These are phyloP conservation scores for Petrolisthes cinctipes DNA, from an alignment of 2,888 invertebrate species.

Conservation along the genomic window DNA sequence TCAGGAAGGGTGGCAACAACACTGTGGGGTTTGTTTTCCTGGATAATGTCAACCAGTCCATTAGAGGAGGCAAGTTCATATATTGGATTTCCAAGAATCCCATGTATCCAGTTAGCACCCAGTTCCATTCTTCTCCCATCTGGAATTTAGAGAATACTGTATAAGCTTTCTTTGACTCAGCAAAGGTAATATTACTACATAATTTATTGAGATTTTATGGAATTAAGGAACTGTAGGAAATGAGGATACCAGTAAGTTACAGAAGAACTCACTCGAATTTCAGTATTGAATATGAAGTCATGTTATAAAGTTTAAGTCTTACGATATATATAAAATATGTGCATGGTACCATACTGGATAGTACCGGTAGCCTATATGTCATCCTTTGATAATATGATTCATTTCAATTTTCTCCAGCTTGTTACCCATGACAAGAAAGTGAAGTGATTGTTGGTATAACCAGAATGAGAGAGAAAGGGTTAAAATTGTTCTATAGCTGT, in stretches of 20 bases:
- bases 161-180: background rate
- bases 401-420: no score
- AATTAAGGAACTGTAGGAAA: no score
- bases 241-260: no score
- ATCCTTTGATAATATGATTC: no score
- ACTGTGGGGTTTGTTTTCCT: slow-evolving; percentile 87
- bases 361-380: no score
- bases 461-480: no score
- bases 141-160: slow-evolving; percentile 59
- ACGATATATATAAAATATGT: no score
- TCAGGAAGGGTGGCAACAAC: slow-evolving; percentile 90
- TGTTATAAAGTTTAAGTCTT: no score
- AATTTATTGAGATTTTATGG: background rate
- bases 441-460: no score
- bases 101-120: slow-evolving; percentile 73
- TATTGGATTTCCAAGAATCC: slow-evolving; percentile 72
- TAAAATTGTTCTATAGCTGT: no score
- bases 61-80: slow-evolving; percentile 71
- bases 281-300: background rate
- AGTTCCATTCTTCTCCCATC: slow-evolving; percentile 70
- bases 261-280: background rate
- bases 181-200: background rate
- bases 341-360: no score
- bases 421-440: no score
- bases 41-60: slow-evolving; percentile 85